phyloP scores from a whole-genome alignment of 2,113 vertebrate genomes.

The Rhadina sibilatrix region DNA sequence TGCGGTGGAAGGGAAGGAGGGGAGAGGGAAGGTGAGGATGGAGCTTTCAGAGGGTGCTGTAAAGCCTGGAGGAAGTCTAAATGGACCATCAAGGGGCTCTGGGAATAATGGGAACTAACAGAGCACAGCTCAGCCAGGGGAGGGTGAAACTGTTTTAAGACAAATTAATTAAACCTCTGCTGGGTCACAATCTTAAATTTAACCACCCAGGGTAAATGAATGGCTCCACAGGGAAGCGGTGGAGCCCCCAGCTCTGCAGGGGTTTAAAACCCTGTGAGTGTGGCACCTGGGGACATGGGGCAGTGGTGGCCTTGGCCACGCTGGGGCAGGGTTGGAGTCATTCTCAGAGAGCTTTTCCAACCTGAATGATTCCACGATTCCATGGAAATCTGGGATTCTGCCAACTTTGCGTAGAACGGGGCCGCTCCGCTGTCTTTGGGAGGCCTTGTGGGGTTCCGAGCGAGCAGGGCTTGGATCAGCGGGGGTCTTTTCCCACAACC shows the following conservation, averaged over 20 bases:
- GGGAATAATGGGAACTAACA: neutral
- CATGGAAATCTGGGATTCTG: neutral
- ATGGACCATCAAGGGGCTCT: neutral
- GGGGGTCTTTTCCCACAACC: rapidly evolving
- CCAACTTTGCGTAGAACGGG: rapidly evolving
- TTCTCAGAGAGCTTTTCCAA: neutral
- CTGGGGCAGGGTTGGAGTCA: neutral
- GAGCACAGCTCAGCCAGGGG: neutral
- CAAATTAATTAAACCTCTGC: neutral
- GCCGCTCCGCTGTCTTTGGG: rapidly evolving
- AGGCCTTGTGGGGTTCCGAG: neutral
- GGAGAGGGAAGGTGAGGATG: neutral
- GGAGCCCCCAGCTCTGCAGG: too few species aligned
- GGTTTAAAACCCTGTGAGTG: neutral
- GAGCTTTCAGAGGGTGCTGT: neutral
- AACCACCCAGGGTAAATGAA: neutral
- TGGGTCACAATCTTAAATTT: neutral
- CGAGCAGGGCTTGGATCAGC: rapidly evolving
- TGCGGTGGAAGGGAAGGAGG: neutral
- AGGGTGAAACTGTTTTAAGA: neutral
- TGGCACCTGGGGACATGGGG: neutral
- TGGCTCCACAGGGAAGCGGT: neutral
- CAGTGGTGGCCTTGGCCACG: neutral
- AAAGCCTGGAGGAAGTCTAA: neutral
- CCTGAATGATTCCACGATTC: neutral